A percentile compares a stretch with the other conserved stretches of the same genome.
These are phyloP conservation scores for Lasioglossum calceatum DNA, from an alignment of 2,888 invertebrate species.

Conservation along the genomic window DNA sequence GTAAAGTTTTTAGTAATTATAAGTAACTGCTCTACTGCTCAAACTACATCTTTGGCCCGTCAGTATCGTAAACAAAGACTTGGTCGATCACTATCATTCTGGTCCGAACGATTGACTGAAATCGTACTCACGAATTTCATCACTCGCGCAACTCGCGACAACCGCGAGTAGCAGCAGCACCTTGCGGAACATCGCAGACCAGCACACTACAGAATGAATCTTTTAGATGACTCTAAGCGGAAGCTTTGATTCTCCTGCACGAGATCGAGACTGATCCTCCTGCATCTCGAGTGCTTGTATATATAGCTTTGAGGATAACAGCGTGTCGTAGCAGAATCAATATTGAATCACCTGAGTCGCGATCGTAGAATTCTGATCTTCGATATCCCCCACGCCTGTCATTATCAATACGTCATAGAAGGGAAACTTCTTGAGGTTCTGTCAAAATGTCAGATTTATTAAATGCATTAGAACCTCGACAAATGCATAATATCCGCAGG, in stretches of 20 bases:
- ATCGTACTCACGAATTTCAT: slow-evolving; percentile 76
- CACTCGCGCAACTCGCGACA: slow-evolving; percentile 40
- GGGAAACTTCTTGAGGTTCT: background rate
- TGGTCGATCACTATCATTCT: background rate
- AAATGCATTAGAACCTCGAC: too few species aligned
- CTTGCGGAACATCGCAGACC: slow-evolving; percentile 26
- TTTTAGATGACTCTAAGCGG: background rate
- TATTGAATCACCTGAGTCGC: slow-evolving; percentile 72
- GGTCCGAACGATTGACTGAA: background rate
- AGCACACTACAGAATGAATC: background rate
- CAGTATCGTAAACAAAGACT: background rate
- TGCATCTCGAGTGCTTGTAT: slow-evolving; percentile 64
- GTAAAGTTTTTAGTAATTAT: too few species aligned
- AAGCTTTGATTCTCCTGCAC: slow-evolving; percentile 9
- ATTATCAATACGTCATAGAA: too few species aligned
- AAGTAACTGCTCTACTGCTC: too few species aligned
- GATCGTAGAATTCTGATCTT: slow-evolving; percentile 3
- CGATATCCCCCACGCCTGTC: background rate
- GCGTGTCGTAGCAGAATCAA: slow-evolving; percentile 64
- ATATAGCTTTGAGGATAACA: slow-evolving; percentile 71
- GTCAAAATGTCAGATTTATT: background rate
- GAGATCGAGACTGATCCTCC: slow-evolving; percentile 62
- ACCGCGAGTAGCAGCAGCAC: slow-evolving; percentile 38
- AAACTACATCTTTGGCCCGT: background rate
- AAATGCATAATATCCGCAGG: too few species aligned